Base-by-base conservation (phyloP, 2,113 vertebrate genomes). In the Spermophilus dauricus region DNA sequence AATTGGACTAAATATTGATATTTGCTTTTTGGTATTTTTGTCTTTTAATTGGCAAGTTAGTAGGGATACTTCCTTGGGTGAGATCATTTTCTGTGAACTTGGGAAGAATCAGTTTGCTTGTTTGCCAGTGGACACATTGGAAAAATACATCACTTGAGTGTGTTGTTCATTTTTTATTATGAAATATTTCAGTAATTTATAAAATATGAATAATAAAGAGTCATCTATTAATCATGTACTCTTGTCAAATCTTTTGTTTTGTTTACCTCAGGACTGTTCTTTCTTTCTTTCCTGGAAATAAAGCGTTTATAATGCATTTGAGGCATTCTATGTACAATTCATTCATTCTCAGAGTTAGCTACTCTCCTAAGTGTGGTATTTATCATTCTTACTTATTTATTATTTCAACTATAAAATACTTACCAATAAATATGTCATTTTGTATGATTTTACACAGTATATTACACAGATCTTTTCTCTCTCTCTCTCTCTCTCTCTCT, bases 21-120 rank as follows among this genome's bases (percentile, higher is more conserved):
- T 96, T 97, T 97, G 76, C 61, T 94, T 96, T 96, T 96, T 76
- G 76, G 67, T 87, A 88, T 96, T 96, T 97, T 97, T 94, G 39
- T 97, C 72, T 96, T 92, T 94, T 94, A 88, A 90, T 88, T 96
- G 92, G 80, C 75, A 90, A 94, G 78, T 96, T 91, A 86, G 91
- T 97, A 85, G 75, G 81, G 73, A 75, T 77, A 67, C 45, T 94
- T 97, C 73, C 83, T 95, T 95, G 72, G 90, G 61, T 96, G 90
- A 97, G 92, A 72, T 95, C 70, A 82, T 89, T 96, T 95, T 97
- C 70, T 97, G 75, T 97, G 94, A 97, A 91, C 65, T 95, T 86
- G 78, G 75, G 86, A 94, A 86, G 93, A 86, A 93, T 72, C 78
- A 76, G 39, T 93, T 91, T 81, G 70, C 81, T 32, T 70, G n/a